Conservation (phyloP, 2,113 vertebrate genomes). For the Eulemur rufifrons region DNA sequence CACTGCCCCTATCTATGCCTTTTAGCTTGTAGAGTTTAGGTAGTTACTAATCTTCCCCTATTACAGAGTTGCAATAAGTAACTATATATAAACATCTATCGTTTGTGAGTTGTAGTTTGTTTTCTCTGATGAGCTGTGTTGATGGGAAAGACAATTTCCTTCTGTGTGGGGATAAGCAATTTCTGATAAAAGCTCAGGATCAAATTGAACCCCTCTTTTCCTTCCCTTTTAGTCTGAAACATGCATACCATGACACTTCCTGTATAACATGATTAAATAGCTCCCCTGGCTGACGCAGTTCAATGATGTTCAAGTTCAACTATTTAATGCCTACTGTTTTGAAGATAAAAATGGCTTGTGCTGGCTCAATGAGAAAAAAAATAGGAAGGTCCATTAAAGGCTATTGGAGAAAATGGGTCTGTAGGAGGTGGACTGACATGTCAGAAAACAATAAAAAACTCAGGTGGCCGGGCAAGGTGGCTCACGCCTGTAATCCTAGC, state of each 20-base stretch:
- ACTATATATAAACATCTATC: neutral
- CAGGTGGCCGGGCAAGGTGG: neutral
- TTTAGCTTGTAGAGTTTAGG: neutral
- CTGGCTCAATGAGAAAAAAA: neutral
- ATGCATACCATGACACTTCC: neutral
- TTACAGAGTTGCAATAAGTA: neutral
- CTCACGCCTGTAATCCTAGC: too few relatives aligned
- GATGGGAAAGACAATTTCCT: neutral
- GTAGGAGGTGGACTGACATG: neutral
- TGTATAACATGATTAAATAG: neutral
- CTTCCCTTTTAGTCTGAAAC: neutral
- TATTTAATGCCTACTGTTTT: neutral
- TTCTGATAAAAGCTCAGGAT: neutral
- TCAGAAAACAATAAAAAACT: neutral
- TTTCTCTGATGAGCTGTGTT: neutral
- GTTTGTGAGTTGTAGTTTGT: neutral
- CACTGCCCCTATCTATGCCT: neutral
- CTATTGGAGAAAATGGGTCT: neutral
- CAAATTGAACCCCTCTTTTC: neutral
- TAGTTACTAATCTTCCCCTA: neutral
- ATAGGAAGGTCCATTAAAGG: neutral
- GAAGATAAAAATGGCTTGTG: conserved; percentile 32
- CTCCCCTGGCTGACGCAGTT: neutral
- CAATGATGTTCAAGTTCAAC: neutral
- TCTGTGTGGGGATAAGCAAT: neutral